phyloP scores from a whole-genome alignment of 2,797 vertebrate species.

The Sebastes nivosus region DNA sequence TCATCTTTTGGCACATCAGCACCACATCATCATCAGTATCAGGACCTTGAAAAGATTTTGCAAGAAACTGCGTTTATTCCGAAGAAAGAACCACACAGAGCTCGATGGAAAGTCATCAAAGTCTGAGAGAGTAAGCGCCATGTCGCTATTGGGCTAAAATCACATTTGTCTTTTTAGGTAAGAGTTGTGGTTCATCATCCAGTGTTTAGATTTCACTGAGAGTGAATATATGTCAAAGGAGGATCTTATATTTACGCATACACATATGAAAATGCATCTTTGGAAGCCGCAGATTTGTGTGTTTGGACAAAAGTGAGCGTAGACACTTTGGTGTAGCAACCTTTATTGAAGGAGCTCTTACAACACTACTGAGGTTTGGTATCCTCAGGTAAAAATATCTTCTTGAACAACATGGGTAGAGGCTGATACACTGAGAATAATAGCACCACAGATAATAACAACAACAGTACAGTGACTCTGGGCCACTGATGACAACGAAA shows the following conservation, averaged over 20 bases:
- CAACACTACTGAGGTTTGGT: constrained; percentile 52
- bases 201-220: not conserved
- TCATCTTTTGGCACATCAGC: too few relatives aligned
- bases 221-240: not conserved
- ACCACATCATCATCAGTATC: too few relatives aligned
- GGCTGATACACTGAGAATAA: constrained; percentile 64
- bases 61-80: too few relatives aligned
- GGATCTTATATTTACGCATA: not conserved
- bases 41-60: too few relatives aligned
- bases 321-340: constrained; percentile 71
- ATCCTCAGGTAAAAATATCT: constrained; percentile 61
- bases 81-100: too few relatives aligned
- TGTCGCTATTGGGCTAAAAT: not conserved
- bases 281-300: not conserved
- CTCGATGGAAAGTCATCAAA: not conserved
- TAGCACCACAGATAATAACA: constrained; percentile 79
- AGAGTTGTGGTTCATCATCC: not conserved
- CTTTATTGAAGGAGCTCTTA: constrained; percentile 83
- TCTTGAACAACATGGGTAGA: constrained; percentile 62
- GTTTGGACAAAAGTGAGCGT: constrained; percentile 13
- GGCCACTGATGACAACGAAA: constrained; percentile 20
- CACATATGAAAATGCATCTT: not conserved
- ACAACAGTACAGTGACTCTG: constrained; percentile 37
- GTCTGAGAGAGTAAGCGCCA: not conserved
- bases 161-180: too few relatives aligned